phyloP scores from a whole-genome alignment of 1,140 invertebrate genomes.

The Lycorma delicatula region DNA sequence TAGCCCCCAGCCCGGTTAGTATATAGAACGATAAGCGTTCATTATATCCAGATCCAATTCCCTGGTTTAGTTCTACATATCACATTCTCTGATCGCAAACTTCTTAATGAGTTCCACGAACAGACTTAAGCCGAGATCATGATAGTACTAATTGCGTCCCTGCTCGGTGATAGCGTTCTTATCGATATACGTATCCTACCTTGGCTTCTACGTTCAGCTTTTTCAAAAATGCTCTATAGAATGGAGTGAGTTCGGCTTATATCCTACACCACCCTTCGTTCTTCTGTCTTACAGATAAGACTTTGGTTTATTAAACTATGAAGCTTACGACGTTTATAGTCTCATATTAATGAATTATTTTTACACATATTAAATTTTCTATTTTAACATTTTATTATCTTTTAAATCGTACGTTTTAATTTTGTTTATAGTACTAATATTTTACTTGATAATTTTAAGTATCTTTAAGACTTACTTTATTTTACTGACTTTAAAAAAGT shows the following conservation, averaged over 20 bases:
- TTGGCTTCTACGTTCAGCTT: no score
- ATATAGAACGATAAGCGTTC: slow-evolving; percentile 8
- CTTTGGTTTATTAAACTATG: neutral
- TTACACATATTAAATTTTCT: no score
- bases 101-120: slow-evolving; percentile 27
- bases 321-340: neutral
- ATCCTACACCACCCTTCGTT: neutral
- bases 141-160: slow-evolving; percentile 23
- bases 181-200: neutral
- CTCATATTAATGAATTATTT: no score
- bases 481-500: no score
- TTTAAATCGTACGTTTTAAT: no score
- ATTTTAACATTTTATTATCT: no score
- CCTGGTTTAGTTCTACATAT: slow-evolving; percentile 3
- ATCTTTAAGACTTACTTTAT: no score
- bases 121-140: slow-evolving; percentile 8
- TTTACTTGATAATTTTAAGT: no score
- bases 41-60: slow-evolving; percentile 23
- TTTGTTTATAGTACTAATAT: no score
- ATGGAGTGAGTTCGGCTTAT: neutral
- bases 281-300: slow-evolving; percentile 2
- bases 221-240: no score
- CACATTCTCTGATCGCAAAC: slow-evolving; percentile 18
- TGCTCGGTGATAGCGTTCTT: slow-evolving; percentile 13
- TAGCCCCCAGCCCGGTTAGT: neutral